Evolutionary conservation across 2,113 vertebrate genomes (phyloP), one percentile per base, ranked within the genome.

Genomic region (Holacanthus passer): DNA sequence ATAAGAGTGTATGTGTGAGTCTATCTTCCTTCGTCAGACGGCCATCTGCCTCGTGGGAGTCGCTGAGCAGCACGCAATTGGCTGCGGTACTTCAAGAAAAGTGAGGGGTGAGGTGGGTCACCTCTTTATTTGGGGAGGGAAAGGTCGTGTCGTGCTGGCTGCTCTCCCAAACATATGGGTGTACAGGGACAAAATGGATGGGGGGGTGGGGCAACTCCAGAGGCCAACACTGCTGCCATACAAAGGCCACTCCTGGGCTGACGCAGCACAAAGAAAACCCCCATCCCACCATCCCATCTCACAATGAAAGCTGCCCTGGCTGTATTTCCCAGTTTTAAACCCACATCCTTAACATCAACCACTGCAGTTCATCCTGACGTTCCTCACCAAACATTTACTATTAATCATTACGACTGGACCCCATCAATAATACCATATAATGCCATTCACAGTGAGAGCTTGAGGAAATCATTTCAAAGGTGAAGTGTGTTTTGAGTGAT

Each of bases 121-220:
- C 81, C 84, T 89, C 2, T 95, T 87, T 91, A 89, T 92, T 91
- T 83, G 71, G 86, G 87, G 84, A 82, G 81, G 87, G 90, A 84
- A 93, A 92, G 96, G 95, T 96, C 94, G 90, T 90, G 94, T 94
- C 94, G 65, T 66, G 95, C 93, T 95, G 84, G 75, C 68, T 93
- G 93, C 93, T 83, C 70, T 83, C 90, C 31, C 76, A 91, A 90
- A 92, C 91, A 94, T 89, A 91, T 73, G 92, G 58, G 58, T 79
- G 77, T 62, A 62, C 31, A n/a, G 66, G 31, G 22, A 32, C 43
- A 1, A 35, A 35, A 50, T 32, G 14, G 48, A 14, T 29, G 7
- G 90, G 82, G 64, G 68, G 27, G 7, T 13, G 45, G 63, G 48
- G 58, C 48, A 58, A 63, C 90, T 85, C 84, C 83, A 74, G 55